phyloP scores from a whole-genome alignment of 2,888 invertebrate species.

The Autographa pulchrina region DNA sequence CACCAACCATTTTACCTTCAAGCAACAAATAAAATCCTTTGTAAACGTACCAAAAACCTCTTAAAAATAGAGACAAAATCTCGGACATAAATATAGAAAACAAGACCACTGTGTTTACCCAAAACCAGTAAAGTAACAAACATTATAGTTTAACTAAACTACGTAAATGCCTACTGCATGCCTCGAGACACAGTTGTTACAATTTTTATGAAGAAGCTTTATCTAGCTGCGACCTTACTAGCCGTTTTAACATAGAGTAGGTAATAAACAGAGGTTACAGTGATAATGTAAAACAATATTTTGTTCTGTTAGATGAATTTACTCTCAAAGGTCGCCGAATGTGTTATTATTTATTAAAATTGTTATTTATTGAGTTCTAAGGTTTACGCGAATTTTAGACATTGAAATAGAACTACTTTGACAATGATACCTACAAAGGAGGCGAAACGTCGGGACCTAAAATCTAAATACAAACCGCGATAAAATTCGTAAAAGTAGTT shows the following conservation, averaged over 20 bases:
- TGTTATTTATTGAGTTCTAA: too few relatives aligned
- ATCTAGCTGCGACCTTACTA: conserved; percentile 60
- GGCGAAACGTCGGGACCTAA: too few relatives aligned
- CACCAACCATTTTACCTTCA: background rate
- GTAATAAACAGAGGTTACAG: conserved; percentile 29
- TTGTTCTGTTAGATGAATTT: too few relatives aligned
- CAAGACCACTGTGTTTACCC: background rate
- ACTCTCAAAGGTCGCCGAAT: too few relatives aligned
- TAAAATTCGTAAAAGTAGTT: too few relatives aligned
- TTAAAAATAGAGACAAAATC: background rate
- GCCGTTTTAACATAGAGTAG: conserved; percentile 53
- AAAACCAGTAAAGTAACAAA: conserved; percentile 2
- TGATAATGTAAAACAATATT: background rate
- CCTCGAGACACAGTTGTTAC: conserved; percentile 52
- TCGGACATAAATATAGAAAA: background rate
- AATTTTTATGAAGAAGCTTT: conserved; percentile 52
- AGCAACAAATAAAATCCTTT: background rate
- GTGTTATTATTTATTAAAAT: too few relatives aligned
- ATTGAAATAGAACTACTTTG: too few relatives aligned
- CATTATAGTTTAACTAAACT: conserved; percentile 4
- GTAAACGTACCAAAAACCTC: background rate
- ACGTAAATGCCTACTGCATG: conserved; percentile 34
- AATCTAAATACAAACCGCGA: too few relatives aligned
- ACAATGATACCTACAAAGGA: too few relatives aligned
- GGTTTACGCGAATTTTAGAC: too few relatives aligned